Conservation (phyloP, 2,797 vertebrate genomes). For the Antennarius maculatus region DNA sequence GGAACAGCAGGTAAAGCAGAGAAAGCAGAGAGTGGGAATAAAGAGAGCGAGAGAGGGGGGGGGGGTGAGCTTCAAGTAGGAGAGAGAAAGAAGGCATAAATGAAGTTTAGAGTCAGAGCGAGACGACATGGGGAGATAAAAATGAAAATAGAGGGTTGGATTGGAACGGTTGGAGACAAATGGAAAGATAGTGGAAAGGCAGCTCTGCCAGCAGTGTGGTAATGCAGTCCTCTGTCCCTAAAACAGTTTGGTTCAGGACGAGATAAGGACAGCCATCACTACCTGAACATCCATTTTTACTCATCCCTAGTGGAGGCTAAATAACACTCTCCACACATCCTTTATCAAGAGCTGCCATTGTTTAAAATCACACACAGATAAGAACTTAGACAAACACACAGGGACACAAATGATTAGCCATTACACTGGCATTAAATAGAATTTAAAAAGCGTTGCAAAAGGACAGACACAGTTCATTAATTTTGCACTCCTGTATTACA, state of each 20-base stretch:
- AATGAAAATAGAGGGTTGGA: conserved; percentile 56
- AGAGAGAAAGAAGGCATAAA: conserved; percentile 54
- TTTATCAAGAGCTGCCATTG: conserved; percentile 36
- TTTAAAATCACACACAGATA: conserved; percentile 37
- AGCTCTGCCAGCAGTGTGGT: conserved; percentile 49
- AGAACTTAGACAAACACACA: conserved; percentile 21
- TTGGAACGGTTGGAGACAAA: conserved; percentile 71
- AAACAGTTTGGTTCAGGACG: conserved; percentile 69
- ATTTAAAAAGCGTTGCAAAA: conserved; percentile 64
- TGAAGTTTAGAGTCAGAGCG: conserved; percentile 59
- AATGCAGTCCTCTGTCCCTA: conserved; percentile 45
- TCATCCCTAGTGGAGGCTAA: conserved; percentile 44
- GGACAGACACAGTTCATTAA: conserved; percentile 66
- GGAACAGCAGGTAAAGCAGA: conserved; percentile 17
- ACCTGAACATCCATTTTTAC: conserved; percentile 55
- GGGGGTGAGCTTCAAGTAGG: conserved; percentile 12
- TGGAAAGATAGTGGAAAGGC: conserved; percentile 64
- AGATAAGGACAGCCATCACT: conserved; percentile 75
- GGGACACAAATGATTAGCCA: conserved; percentile 47
- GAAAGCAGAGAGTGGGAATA: conserved; percentile 3
- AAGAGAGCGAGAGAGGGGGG: conserved; percentile 5
- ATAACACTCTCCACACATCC: conserved; percentile 33
- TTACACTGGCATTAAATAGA: conserved; percentile 58
- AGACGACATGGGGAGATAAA: conserved; percentile 73
- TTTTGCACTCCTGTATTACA: conserved; percentile 52